These are phyloP conservation scores for Euleptes europaea DNA, from an alignment of 2,113 vertebrate genomes.

Conservation along the genomic window DNA sequence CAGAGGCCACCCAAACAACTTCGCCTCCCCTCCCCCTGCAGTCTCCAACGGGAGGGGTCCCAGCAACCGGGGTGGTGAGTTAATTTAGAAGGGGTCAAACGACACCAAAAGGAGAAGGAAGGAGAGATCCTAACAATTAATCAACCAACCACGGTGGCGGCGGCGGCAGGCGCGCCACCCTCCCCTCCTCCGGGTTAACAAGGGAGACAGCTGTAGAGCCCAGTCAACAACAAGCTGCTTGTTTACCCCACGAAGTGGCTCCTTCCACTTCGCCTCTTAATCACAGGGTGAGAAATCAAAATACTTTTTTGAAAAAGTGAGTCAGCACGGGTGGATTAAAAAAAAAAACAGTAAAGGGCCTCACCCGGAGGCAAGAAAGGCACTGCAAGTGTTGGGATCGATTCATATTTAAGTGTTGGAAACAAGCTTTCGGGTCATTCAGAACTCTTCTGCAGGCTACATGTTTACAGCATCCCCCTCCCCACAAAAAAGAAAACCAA, in stretches of 20 bases:
- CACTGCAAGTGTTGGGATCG: background rate
- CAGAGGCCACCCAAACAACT: background rate
- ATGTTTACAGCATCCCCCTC: no score
- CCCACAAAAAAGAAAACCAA: background rate
- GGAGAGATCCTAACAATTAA: background rate
- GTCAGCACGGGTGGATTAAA: constrained; percentile 47
- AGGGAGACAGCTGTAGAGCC: constrained; percentile 16
- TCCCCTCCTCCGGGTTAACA: background rate
- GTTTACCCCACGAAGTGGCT: constrained; percentile 46
- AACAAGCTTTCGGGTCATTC: background rate
- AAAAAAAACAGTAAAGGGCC: background rate
- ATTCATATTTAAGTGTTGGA: background rate
- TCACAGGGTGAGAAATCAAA: constrained; percentile 59
- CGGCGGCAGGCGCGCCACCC: background rate
- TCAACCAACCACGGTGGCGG: background rate
- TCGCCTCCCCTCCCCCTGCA: background rate
- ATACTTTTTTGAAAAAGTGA: constrained; percentile 52
- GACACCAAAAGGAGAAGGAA: background rate
- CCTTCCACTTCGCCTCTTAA: constrained; percentile 45
- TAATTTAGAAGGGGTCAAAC: background rate
- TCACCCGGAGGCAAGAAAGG: background rate
- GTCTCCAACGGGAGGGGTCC: background rate
- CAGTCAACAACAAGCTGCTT: constrained; percentile 33
- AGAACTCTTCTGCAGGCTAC: background rate
- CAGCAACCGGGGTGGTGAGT: background rate